Conservation (phyloP, 2,113 vertebrate genomes). For the Petroica traversi region DNA sequence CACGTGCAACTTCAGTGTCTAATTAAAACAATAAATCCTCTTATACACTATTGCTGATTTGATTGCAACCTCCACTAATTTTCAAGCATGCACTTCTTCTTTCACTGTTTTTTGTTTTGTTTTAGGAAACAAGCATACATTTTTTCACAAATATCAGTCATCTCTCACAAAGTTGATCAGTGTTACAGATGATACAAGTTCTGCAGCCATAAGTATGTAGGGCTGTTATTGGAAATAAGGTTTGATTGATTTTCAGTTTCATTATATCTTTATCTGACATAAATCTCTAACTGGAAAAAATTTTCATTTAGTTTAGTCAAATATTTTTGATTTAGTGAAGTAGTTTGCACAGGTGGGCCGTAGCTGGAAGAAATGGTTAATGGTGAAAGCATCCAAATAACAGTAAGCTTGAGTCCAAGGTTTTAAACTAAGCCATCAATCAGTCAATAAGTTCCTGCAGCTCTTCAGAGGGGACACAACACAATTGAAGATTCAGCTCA, state of each 20-base stretch:
- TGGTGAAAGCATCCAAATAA: neutral
- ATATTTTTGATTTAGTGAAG: neutral
- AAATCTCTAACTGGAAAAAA: neutral
- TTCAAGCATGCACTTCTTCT: conserved; percentile 17
- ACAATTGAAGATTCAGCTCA: neutral
- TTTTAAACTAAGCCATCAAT: neutral
- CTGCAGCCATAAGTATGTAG: neutral
- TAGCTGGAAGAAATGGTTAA: neutral
- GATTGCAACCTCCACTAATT: conserved; percentile 20
- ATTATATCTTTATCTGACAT: neutral
- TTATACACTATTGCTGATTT: neutral
- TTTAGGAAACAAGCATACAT: neutral
- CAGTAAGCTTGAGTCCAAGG: neutral
- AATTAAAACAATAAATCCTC: neutral
- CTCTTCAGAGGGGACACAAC: neutral
- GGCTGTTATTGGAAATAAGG: neutral
- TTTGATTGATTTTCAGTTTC: neutral
- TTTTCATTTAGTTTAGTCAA: neutral
- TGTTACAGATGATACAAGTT: neutral
- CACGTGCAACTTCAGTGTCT: neutral
- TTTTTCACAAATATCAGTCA: neutral
- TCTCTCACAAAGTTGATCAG: neutral
- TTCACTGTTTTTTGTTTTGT: neutral
- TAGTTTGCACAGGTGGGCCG: neutral
- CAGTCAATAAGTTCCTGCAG: neutral